phyloP scores from a whole-genome alignment of 2,888 invertebrate species.

The Lepidochrysops patricia region DNA sequence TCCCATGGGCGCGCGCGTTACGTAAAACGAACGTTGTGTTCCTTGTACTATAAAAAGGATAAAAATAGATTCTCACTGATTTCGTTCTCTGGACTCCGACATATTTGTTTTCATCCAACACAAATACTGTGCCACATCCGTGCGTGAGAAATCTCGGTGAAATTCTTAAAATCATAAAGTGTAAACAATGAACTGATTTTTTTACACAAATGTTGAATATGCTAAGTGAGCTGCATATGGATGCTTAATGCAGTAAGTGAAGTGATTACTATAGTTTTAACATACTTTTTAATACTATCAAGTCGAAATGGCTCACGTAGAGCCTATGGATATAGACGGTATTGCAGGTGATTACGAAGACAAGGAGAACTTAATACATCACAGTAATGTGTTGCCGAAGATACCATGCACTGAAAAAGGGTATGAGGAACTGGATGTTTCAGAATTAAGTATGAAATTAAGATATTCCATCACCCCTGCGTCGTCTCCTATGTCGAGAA shows the following conservation, averaged over 20 bases:
- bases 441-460: constrained; percentile 62
- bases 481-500: constrained; percentile 61
- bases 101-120: constrained; percentile 70
- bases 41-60: constrained; percentile 55
- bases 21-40: constrained; percentile 56
- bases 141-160: constrained; percentile 63
- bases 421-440: constrained; percentile 60
- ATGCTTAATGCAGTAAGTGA: background rate
- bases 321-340: constrained; percentile 60
- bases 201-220: constrained; percentile 29
- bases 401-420: constrained; percentile 55
- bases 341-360: constrained; percentile 58
- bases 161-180: constrained; percentile 53
- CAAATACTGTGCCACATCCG: constrained; percentile 50
- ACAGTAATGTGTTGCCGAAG: constrained; percentile 48
- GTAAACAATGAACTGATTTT: constrained; percentile 60
- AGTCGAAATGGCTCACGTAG: constrained; percentile 49
- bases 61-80: constrained; percentile 68
- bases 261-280: background rate
- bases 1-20: constrained; percentile 60
- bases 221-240: background rate
- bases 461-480: constrained; percentile 60
- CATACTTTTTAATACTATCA: constrained; percentile 10
- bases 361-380: constrained; percentile 57
- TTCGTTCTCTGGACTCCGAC: constrained; percentile 47